Base-by-base conservation (phyloP, 2,113 vertebrate species). In the Rostratula benghalensis region DNA sequence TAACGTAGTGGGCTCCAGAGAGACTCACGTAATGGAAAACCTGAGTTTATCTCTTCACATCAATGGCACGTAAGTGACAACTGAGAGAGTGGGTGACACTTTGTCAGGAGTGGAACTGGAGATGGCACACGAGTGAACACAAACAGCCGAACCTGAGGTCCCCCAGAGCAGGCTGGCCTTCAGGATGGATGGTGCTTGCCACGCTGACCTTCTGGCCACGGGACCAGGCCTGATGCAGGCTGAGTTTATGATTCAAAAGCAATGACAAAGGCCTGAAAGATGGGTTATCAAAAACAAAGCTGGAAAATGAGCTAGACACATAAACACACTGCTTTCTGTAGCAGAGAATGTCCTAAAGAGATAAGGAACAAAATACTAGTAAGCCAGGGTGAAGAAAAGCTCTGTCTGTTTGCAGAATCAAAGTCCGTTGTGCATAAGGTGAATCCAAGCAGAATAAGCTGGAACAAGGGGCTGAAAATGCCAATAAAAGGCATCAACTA, bases 31-130 rank as follows among this genome's bases (percentile, higher is more conserved):
- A 46, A 98, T 98, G 93, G 97, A 99, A 95, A 98, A 97, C 69
- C 91, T 96, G 83, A 98, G 88, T 87, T 95, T 98, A 89, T 97
- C 98, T 85, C 94, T 99, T 94, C 98, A 98, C 22, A 98, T 99
- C 35, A 97, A 98, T 87, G 99, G 99, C 96, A 99, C 99, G 99
- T 99, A 95, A 98, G 97, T 95, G 93, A 51, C 45, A 74, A 22
- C 22, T 56, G 61, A 41, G 61, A 64, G 59, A 63, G 30, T 7
- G 20, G 71, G 33, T 33, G 18, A 37, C 18, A 14, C 33, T 3
- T 28, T 31, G 69, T 19, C 46, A 59, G 69, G 27, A 59, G 7
- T 28, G 43, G 60, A 19, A 33, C 46, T 50, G 46, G 65, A 60
- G 46, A 7, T 50, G 37, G 9, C 33, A 19, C 9, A 10, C 5